A percentile compares a stretch with the other conserved stretches of the same genome.
Conservation (phyloP, 2,888 invertebrate genomes). For the Agonopterix arenella region DNA sequence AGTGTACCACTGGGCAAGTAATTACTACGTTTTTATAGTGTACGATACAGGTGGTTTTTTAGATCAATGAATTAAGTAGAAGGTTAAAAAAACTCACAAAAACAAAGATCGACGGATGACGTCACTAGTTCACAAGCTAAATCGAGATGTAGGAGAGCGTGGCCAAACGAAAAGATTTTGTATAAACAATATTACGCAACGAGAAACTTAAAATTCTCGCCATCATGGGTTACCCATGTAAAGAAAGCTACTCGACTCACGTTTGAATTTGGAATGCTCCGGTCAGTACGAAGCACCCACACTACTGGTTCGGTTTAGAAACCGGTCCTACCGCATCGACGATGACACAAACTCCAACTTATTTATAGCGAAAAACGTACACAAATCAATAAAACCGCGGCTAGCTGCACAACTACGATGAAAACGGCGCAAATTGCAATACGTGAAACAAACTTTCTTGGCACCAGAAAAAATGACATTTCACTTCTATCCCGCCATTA, state of each 20-base stretch:
- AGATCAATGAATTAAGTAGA: too few species aligned
- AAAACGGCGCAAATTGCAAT: constrained; percentile 28
- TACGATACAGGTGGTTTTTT: too few species aligned
- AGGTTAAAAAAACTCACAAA: constrained; percentile 6
- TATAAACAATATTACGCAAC: constrained; percentile 50
- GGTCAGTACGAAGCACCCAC: constrained; percentile 40
- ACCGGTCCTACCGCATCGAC: constrained; percentile 53
- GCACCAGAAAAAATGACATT: constrained; percentile 25
- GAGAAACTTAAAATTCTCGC: constrained; percentile 24
- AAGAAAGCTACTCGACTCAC: constrained; percentile 18
- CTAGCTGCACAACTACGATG: constrained; percentile 32
- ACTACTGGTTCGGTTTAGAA: constrained; percentile 56
- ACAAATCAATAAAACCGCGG: constrained; percentile 64
- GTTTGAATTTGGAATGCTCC: constrained; percentile 41
- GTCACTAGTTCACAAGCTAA: constrained; percentile 25
- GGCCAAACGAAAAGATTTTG: constrained; percentile 15
- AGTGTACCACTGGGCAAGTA: too few species aligned
- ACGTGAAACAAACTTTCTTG: constrained; percentile 12
- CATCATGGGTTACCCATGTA: constrained; percentile 10
- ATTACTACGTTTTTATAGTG: too few species aligned
- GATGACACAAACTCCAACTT: constrained; percentile 68
- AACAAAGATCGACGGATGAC: constrained; percentile 20
- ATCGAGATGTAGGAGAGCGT: constrained; percentile 19
- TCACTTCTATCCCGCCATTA: constrained; percentile 37
- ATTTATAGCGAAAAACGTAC: constrained; percentile 69